Percentiles rank a stretch among this genome's conserved stretches.
Conservation (phyloP, 2,797 vertebrate genomes). For the Botia almorhae region DNA sequence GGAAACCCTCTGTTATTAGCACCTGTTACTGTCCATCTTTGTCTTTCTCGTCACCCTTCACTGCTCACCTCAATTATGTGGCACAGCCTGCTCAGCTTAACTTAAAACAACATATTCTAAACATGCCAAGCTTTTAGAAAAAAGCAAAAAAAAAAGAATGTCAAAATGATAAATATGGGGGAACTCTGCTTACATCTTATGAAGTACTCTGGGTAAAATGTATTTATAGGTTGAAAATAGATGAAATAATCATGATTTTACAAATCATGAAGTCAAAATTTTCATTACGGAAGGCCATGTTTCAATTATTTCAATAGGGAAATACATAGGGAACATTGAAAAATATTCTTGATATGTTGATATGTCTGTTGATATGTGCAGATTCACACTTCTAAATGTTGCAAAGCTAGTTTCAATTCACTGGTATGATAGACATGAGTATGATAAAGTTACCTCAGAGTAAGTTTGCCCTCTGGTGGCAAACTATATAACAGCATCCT, state of each 20-base stretch:
- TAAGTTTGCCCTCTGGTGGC: constrained; percentile 75
- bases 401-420: background rate
- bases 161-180: constrained; percentile 1
- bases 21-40: constrained; percentile 76
- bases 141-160: background rate
- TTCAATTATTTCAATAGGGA: background rate
- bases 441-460: constrained; percentile 36
- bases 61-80: constrained; percentile 36
- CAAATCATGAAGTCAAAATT: background rate
- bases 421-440: background rate
- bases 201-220: background rate
- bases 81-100: constrained; percentile 18
- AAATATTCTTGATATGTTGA: background rate
- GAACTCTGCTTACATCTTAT: background rate
- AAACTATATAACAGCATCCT: constrained; percentile 59
- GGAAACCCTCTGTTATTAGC: constrained; percentile 80
- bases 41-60: constrained; percentile 29
- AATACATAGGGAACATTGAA: background rate
- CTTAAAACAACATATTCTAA: constrained; percentile 23
- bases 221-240: background rate
- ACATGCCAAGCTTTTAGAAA: background rate
- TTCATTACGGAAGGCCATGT: background rate
- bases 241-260: background rate
- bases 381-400: background rate
- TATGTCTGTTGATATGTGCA: background rate